Evolutionary conservation across 2,113 vertebrate species (phyloP), one percentile per base, ranked within the genome.

Genomic region (Lethenteron reissneri): DNA sequence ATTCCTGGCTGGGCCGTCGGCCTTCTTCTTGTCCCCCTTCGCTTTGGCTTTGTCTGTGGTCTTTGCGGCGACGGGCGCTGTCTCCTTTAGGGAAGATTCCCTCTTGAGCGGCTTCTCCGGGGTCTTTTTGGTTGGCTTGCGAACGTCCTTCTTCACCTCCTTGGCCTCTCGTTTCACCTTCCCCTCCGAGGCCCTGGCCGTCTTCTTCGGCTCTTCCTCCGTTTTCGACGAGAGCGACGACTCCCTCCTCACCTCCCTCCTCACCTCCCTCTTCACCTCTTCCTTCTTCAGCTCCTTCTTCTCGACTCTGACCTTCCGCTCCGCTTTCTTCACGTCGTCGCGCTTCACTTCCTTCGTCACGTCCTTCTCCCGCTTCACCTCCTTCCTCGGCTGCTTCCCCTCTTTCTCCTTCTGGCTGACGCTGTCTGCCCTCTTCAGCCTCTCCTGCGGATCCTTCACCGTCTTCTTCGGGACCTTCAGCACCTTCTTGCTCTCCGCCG

Each of bases 231-330:
- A 84, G 0, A 72, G 70, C 77, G 82, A 86, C 1, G 12, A 2
- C 8, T 87, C 85, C 74, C 80, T 86, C 79, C 85, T 88, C 74
- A 58, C 10, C 25, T 82, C 82, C 73, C 80, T 83, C 74, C 79
- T 83, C 9, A 72, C 12, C 1, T 12, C 12, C 56, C 83, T 81
- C 71, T 77, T 80, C 75, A 79, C 83, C 56, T 81, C 80, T 64
- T 83, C 77, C 75, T 71, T 4, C 2, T 72, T 72, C 71, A 85
- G 60, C 1, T 82, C 81, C 77, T 81, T 83, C 75, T 84, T 25
- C 2, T 73, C 0, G 1, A 71, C 56, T 78, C 78, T 14, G 3
- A 19, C 11, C 71, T 2, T 73, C 74, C 12, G 59, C 0, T 86
- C 83, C 71, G 78, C 80, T 70, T 80, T 86, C 10, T 77, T 80